Base-by-base conservation (phyloP, 2,888 invertebrate species). In the Aporophyla lueneburgensis region DNA sequence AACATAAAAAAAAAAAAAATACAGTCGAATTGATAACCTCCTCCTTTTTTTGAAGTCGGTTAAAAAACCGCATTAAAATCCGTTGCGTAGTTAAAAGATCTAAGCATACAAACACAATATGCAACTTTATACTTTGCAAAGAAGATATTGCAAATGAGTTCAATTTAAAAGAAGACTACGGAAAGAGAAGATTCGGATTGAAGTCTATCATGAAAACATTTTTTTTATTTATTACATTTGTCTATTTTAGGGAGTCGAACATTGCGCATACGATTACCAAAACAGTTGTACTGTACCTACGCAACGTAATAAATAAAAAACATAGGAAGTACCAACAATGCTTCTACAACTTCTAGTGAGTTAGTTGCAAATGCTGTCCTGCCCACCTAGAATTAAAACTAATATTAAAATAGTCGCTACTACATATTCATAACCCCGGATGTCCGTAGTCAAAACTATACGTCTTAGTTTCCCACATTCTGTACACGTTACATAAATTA, bases 341-440 rank as follows among this genome's bases (percentile, higher is more conserved):
- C n/a, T n/a, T n/a, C n/a, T n/a, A n/a, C n/a, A n/a, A n/a, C n/a
- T n/a, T n/a, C n/a, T n/a, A n/a, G n/a, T n/a, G n/a, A n/a, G n/a
- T n/a, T n/a, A n/a, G n/a, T n/a, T n/a, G n/a, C 10, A 74, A 59
- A 19, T 14, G n/a, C 27, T 12, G 1, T 21, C 9, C 27, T 54
- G 54, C 10, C 24, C 14, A 27, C 27, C 46, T 65, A 43, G 46
- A 67, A 49, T 68, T 33, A 54, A 84, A 71, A 72, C 43, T 19
- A 49, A 58, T 71, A 54, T 24, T 7, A 16, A 51, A 65, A 65
- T 43, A 1, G 21, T 53, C 33, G 54, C 78, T 58, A 14, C 62
- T 56, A 54, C 59, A 54, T 67, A 72, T 81, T 81, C 80, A n/a
- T 43, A 81, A 75, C 76, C 85, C 80, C 81, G 86, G 86, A 81